Evolutionary conservation across 2,888 invertebrate species (phyloP).

Genomic region (Scaptomyza polygonia): DNA sequence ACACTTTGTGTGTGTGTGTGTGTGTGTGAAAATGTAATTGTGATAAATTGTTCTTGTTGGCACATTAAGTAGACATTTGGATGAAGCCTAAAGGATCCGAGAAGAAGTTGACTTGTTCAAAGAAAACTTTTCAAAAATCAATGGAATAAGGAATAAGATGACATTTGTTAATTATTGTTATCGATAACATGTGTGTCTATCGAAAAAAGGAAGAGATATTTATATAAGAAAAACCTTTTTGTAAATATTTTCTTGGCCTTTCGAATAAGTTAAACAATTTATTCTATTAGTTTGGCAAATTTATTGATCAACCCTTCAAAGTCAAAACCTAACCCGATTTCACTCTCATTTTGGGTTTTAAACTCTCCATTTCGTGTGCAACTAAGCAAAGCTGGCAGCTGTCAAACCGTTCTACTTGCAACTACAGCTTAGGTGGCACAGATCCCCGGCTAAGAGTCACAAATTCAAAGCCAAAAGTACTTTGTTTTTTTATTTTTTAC

Average conservation of each 20-base stretch:
- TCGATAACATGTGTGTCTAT: background rate
- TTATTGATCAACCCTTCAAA: background rate
- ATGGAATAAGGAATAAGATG: background rate
- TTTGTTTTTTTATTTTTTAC: constrained; percentile 14
- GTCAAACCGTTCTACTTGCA: constrained; percentile 23
- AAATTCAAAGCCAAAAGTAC: constrained; percentile 13
- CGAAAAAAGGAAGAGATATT: background rate
- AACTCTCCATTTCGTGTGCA: constrained; percentile 22
- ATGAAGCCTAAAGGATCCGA: too few relatives aligned
- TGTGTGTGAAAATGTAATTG: constrained; percentile 28
- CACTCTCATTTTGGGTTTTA: too few relatives aligned
- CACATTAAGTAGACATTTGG: constrained; percentile 7
- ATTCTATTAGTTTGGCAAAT: background rate
- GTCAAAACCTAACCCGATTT: too few relatives aligned
- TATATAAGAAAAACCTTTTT: too few relatives aligned
- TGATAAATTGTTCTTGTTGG: constrained; percentile 38
- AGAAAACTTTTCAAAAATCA: too few relatives aligned
- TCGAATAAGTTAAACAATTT: too few relatives aligned
- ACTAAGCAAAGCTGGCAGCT: constrained; percentile 19
- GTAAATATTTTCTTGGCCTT: too few relatives aligned
- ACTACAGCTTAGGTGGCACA: constrained; percentile 15
- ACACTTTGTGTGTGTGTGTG: constrained; percentile 15
- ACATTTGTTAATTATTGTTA: background rate
- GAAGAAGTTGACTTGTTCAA: too few relatives aligned
- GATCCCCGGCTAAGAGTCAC: constrained; percentile 18